phyloP scores from a whole-genome alignment of 2,113 vertebrate species.

The Scortum barcoo region DNA sequence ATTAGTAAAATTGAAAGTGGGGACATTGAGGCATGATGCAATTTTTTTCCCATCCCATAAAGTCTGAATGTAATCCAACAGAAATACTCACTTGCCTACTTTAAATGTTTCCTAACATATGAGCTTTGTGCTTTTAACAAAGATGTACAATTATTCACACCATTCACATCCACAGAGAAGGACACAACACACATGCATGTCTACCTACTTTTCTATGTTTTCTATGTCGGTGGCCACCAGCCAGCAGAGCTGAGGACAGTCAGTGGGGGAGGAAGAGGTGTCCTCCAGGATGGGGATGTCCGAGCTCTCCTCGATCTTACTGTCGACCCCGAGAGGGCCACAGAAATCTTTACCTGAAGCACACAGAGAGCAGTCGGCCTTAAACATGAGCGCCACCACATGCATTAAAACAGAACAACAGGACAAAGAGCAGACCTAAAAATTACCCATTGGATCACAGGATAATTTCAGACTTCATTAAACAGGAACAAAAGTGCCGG shows the following conservation, averaged over 20 bases:
- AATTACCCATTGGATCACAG: not conserved
- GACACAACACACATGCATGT: not conserved
- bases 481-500: not conserved
- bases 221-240: conserved; percentile 95
- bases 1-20: not conserved
- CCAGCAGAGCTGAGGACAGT: conserved; percentile 90
- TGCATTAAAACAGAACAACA: not conserved
- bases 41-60: not conserved
- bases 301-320: conserved; percentile 89
- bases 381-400: not conserved
- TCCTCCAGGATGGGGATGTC: conserved; percentile 95
- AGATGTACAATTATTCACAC: not conserved
- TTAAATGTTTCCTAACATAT: not conserved
- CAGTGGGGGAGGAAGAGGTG: conserved; percentile 88
- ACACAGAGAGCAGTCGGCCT: conserved; percentile 39
- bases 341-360: conserved; percentile 89
- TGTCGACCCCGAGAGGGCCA: conserved; percentile 83
- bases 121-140: not conserved
- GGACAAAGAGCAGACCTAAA: not conserved
- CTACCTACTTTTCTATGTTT: conserved; percentile 92
- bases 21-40: not conserved
- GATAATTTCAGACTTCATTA: not conserved
- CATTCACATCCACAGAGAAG: not conserved
- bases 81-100: not conserved
- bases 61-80: not conserved